Conservation (phyloP, 1,140 invertebrate genomes). For the Triops longicaudatus region DNA sequence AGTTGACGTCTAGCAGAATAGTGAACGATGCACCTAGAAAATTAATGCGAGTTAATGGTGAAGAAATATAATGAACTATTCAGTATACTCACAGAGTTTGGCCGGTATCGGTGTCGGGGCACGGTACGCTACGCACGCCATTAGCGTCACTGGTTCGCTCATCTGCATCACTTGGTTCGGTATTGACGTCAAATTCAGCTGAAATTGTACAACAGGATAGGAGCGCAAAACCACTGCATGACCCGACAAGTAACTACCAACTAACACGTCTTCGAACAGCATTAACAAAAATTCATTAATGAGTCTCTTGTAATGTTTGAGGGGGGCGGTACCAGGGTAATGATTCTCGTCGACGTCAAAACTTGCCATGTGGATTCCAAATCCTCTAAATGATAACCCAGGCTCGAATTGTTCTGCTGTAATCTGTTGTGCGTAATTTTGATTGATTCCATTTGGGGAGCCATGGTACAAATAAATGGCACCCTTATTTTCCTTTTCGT, state of each 20-base stretch:
- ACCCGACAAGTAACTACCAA: conserved; percentile 20
- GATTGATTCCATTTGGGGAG: conserved; percentile 28
- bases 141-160: neutral
- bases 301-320: conserved; percentile 6
- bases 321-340: conserved; percentile 38
- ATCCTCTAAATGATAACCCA: conserved; percentile 32
- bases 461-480: conserved; percentile 49
- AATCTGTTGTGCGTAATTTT: conserved; percentile 30
- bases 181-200: conserved; percentile 14
- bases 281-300: no score
- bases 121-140: neutral
- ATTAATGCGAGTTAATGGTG: no score
- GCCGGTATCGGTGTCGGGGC: neutral
- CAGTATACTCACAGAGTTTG: neutral
- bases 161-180: neutral
- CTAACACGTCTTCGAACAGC: conserved; percentile 10
- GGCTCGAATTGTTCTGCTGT: conserved; percentile 22
- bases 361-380: conserved; percentile 37
- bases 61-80: neutral
- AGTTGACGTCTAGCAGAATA: neutral
- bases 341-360: conserved; percentile 40
- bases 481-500: conserved; percentile 41
- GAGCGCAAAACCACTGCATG: conserved; percentile 19
- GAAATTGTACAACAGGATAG: neutral
- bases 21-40: neutral